A percentile compares a stretch with the other conserved stretches of the same genome.
Conservation (phyloP, 2,797 vertebrate species). For the Crypturellus tataupa region DNA sequence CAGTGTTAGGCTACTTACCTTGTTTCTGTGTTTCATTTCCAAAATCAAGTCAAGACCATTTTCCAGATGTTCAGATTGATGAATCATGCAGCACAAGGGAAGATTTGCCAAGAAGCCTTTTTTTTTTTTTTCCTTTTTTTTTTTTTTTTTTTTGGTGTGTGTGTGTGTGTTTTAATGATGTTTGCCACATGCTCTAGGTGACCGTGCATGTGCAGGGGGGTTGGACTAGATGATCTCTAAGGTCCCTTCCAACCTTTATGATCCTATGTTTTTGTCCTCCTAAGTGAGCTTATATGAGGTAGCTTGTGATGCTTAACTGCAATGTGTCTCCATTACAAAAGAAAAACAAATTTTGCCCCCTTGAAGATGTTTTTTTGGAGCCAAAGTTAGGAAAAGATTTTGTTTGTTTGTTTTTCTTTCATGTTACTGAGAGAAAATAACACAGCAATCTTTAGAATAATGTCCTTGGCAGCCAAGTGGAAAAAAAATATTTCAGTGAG, state of each 20-base stretch:
- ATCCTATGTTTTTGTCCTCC: background rate
- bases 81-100: background rate
- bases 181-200: background rate
- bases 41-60: background rate
- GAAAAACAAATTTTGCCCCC: background rate
- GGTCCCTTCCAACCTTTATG: no score
- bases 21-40: background rate
- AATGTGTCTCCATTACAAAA: background rate
- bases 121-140: background rate
- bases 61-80: constrained; percentile 18
- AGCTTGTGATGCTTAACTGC: background rate
- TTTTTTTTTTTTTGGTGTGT: background rate
- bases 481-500: background rate
- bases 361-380: background rate
- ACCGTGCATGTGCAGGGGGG: no score
- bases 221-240: no score
- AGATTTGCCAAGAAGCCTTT: background rate
- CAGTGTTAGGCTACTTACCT: background rate
- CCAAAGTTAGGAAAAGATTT: background rate
- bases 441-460: background rate
- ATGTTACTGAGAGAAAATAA: background rate
- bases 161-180: background rate
- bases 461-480: background rate
- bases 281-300: background rate
- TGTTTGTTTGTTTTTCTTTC: background rate